These are phyloP conservation scores for Punctoribates punctum DNA, from an alignment of 2,888 invertebrate genomes.

Conservation along the genomic window DNA sequence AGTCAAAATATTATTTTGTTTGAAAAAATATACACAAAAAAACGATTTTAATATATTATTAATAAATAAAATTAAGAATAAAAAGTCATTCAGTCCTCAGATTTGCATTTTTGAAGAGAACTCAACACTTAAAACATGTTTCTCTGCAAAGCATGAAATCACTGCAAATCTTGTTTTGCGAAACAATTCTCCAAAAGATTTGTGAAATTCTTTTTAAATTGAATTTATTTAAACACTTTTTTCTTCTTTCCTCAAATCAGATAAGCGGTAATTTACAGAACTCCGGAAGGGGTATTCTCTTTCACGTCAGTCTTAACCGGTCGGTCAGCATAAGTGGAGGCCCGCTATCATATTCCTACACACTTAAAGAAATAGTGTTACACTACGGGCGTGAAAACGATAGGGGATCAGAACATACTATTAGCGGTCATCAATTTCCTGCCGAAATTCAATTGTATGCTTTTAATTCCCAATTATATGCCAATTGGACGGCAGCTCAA, in stretches of 20 bases:
- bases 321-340: slow-evolving; percentile 92
- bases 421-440: slow-evolving; percentile 91
- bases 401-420: slow-evolving; percentile 94
- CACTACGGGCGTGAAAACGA: slow-evolving; percentile 83
- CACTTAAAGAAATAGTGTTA: slow-evolving; percentile 88
- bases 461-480: slow-evolving; percentile 94
- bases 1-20: no score
- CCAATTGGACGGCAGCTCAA: slow-evolving; percentile 89
- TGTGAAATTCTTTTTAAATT: not conserved
- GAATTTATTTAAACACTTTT: not conserved
- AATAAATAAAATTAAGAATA: no score
- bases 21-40: not conserved
- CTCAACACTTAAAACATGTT: not conserved
- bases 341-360: slow-evolving; percentile 89
- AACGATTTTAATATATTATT: not conserved
- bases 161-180: no score
- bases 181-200: not conserved
- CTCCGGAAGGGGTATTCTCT: slow-evolving; percentile 89
- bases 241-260: slow-evolving; percentile 57
- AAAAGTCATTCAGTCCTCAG: no score
- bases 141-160: not conserved
- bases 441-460: slow-evolving; percentile 98
- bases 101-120: no score
- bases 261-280: slow-evolving; percentile 83
- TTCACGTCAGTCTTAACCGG: slow-evolving; percentile 80